Evolutionary conservation across 2,797 vertebrate genomes (phyloP), one percentile per base, ranked within the genome.

Genomic region (Enteromius anoplus): DNA sequence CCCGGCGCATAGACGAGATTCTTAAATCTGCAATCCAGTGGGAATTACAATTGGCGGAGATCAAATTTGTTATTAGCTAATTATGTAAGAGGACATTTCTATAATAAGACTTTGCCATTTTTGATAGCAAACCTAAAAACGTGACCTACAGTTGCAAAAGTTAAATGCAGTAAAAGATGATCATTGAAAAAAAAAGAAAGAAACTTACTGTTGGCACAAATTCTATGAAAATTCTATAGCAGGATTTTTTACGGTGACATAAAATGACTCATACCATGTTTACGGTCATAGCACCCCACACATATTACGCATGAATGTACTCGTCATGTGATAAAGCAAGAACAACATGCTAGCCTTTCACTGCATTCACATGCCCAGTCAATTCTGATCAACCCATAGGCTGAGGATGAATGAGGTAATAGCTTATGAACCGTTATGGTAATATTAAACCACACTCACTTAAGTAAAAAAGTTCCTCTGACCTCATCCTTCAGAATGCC

Each of bases 391-490:
- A 75, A 7, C 11, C 42, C 71, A 55, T n/a, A 37, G 47, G 72
- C 42, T 71, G 45, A 53, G 34, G 12, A 55, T 15, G 62, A 45
- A 55, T 60, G n/a, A 42, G n/a, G 51, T 82, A 78, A 86, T 69
- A 7, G 34, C 60, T 81, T 68, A 80, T 72, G 68, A 80, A 84
- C 58, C 23, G 5, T 76, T 70, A 72, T 70, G 51, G 55, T 78
- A 75, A 71, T 26, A 84, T 68, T 75, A 84, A 75, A 47, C 58
- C 55, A 79, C 45, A 78, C 42, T 32, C 78, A 66, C 51, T 68
- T 37, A 53, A 34, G 69, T 69, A 75, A 83, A 79, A 77, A 85
- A 78, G 42, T 65, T 34, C 72, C 34, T 58, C 51, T 69, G 70
- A 73, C 77, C 0, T 55, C 42, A 66, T 58, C 26, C 42, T 53